Evolutionary conservation across 1,140 invertebrate genomes (phyloP).

Genomic region (Prorops nasuta): DNA sequence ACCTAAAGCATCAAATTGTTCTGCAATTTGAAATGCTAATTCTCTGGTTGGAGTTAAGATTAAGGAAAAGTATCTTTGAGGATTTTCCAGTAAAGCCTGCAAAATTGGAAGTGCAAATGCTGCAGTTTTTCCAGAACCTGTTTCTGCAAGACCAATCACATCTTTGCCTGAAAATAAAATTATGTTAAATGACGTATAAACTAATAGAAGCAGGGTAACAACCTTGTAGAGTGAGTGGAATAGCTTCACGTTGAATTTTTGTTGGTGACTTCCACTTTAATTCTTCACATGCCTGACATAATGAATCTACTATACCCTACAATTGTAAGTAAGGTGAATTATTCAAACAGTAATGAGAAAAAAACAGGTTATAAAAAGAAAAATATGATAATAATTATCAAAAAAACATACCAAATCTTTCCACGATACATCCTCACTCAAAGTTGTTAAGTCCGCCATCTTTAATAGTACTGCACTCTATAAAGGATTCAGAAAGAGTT

Average conservation of each 20-base stretch:
- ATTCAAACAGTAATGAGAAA: slow-evolving; percentile 7
- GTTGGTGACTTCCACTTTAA: slow-evolving; percentile 93
- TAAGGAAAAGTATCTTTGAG: slow-evolving; percentile 91
- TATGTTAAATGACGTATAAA: slow-evolving; percentile 1
- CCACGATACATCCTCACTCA: too few species aligned
- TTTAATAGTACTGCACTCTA: too few species aligned
- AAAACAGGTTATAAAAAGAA: slow-evolving; percentile 6
- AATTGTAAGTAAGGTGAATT: slow-evolving; percentile 18
- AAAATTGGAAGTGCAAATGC: slow-evolving; percentile 96
- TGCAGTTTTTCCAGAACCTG: slow-evolving; percentile 97
- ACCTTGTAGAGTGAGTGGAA: slow-evolving; percentile 87
- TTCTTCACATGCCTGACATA: slow-evolving; percentile 88
- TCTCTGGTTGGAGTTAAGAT: slow-evolving; percentile 96
- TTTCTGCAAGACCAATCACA: slow-evolving; percentile 95
- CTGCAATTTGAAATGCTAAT: slow-evolving; percentile 93
- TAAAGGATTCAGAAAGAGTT: too few species aligned
- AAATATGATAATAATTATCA: slow-evolving; percentile 4
- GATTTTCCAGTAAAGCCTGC: slow-evolving; percentile 84
- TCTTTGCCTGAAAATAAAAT: slow-evolving; percentile 68
- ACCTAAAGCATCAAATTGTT: slow-evolving; percentile 94
- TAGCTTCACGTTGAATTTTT: slow-evolving; percentile 92
- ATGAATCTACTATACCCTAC: slow-evolving; percentile 86
- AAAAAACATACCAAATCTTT: neutral
- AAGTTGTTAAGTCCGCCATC: too few species aligned
- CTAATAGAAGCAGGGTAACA: slow-evolving; percentile 5